Evolutionary conservation across 2,113 vertebrate genomes (phyloP).

Genomic region (Xiphophorus couchianus): DNA sequence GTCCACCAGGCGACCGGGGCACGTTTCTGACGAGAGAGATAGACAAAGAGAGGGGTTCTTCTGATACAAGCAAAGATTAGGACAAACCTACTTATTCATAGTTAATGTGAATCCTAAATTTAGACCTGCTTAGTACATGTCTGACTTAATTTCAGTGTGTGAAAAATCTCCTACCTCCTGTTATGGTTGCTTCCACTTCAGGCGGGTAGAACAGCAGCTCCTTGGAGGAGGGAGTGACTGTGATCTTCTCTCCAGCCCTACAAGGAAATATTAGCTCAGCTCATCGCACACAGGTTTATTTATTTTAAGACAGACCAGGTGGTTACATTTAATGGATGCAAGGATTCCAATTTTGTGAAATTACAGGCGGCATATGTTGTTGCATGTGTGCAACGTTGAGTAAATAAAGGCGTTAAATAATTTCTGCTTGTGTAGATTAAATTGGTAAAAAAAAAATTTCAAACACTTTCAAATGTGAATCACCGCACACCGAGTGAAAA

Average conservation of each 20-base stretch:
- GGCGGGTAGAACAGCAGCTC: slow-evolving; percentile 96
- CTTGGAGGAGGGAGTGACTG: slow-evolving; percentile 93
- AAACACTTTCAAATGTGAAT: neutral
- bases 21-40: slow-evolving; percentile 83
- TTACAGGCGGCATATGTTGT: neutral
- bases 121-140: neutral
- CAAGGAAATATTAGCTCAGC: slow-evolving; percentile 4
- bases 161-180: slow-evolving; percentile 83
- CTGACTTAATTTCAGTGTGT: neutral
- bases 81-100: neutral
- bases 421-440: neutral
- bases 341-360: neutral
- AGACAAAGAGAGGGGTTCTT: neutral
- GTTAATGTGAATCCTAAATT: neutral
- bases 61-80: neutral
- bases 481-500: neutral
- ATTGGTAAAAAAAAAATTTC: neutral
- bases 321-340: neutral
- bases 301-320: neutral
- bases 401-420: neutral
- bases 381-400: neutral
- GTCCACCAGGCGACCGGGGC: slow-evolving; percentile 92
- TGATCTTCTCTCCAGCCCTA: slow-evolving; percentile 96
- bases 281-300: neutral
- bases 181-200: slow-evolving; percentile 91